Base-by-base conservation (phyloP, 35 echinoderm and acorn worm species). In the Lytechinus variegatus region DNA sequence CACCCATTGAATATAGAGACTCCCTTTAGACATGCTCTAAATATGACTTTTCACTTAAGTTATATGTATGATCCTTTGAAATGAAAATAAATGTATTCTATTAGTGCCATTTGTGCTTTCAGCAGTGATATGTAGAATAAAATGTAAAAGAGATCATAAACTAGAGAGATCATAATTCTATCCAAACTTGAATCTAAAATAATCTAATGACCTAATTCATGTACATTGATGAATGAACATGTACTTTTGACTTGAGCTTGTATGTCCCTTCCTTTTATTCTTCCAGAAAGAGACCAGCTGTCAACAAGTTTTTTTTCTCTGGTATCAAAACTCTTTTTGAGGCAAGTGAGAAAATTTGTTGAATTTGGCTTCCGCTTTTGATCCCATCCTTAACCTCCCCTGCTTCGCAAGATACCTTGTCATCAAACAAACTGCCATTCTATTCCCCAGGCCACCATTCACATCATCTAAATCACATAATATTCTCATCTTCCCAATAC, bases 381-480 rank as follows among this genome's bases (percentile, higher is more conserved):
- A 90, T 54, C 28, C 12, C 28, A 90, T 90, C 88, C 28, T 54
- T 79, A 79, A 79, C 66, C 14, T 79, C n/a, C n/a, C 66, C 21
- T 24, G 16, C 3, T 79, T 24, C n/a, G 7, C 66, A 79, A 3
- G 66, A 16, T 7, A 79, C 14, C 66, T 8, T n/a, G 16, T 79
- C 66, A 24, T 79, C 66, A 79, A 79, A 79, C 66, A 79, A 16
- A 16, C 66, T 79, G 19, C 66, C 16, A 8, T 79, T 21, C 88
- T 52, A 93, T 93, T 93, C 92, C 92, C 92, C 92, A 28, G 28
- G 92, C 92, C 28, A 19, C 28, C 92, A 93, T 93, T 57, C 53
- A 55, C 92, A 93, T 55, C 92, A 93, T 55, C 54, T 54, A 93
- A 54, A 54, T 55, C 52, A 93, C 92, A 93, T 93, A 93, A 93